phyloP scores from a whole-genome alignment of 2,797 vertebrate genomes.

The Gymnothorax reevesii region DNA sequence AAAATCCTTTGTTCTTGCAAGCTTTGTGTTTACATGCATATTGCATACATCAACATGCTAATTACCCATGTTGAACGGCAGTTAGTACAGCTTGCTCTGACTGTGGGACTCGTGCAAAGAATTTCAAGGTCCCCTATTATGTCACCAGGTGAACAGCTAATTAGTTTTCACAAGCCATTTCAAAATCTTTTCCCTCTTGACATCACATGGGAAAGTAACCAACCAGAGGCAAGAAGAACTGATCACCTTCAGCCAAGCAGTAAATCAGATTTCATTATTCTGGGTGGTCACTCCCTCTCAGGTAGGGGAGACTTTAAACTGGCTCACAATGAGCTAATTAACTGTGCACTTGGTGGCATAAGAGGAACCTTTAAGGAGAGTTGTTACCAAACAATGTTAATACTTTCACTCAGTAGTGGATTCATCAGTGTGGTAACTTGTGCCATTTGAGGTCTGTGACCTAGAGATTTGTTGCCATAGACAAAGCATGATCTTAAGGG shows the following conservation, averaged over 20 bases:
- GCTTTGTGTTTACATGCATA: slow-evolving; percentile 48
- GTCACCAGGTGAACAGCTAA: too few relatives aligned
- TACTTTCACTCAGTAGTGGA: background rate
- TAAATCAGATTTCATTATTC: too few relatives aligned
- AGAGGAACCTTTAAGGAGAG: too few relatives aligned
- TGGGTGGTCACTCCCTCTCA: too few relatives aligned
- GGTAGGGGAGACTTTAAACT: too few relatives aligned
- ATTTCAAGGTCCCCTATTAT: background rate
- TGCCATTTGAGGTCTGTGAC: background rate
- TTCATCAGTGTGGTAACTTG: background rate
- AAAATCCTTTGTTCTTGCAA: slow-evolving; percentile 54
- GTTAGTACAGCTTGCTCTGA: background rate
- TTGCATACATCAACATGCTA: background rate
- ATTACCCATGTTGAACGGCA: background rate
- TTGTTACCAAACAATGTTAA: background rate
- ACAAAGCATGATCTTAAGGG: background rate
- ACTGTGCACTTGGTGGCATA: too few relatives aligned
- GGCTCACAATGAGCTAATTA: too few relatives aligned
- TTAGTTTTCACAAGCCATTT: too few relatives aligned
- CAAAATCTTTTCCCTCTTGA: too few relatives aligned
- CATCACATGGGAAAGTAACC: too few relatives aligned
- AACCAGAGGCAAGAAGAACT: too few relatives aligned
- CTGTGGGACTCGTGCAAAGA: background rate
- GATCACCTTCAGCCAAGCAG: too few relatives aligned
- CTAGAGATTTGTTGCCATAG: background rate